phyloP scores from a whole-genome alignment of 2,113 vertebrate species.

The Dryoscopus gambensis region DNA sequence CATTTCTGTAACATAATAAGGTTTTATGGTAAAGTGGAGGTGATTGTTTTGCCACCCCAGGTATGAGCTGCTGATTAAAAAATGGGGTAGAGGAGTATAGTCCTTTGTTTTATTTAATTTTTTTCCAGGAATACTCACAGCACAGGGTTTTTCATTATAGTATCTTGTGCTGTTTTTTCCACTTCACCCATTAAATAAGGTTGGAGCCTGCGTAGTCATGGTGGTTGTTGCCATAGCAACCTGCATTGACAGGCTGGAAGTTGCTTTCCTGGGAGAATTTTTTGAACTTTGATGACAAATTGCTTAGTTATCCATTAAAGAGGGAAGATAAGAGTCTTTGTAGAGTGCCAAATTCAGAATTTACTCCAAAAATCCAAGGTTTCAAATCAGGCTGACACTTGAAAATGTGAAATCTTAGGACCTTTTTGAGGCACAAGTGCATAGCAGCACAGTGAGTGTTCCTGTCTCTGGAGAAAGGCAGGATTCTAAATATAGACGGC shows the following conservation, averaged over 20 bases:
- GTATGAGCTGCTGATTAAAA: background rate
- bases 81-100: background rate
- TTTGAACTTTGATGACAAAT: background rate
- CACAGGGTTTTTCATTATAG: background rate
- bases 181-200: background rate
- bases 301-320: background rate
- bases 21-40: background rate
- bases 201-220: background rate
- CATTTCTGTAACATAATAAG: background rate
- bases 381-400: background rate
- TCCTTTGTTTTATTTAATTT: background rate
- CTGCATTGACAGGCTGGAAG: background rate
- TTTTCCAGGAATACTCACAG: background rate
- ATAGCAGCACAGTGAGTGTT: background rate
- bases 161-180: background rate
- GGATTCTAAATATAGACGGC: background rate
- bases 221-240: conserved; percentile 53
- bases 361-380: background rate
- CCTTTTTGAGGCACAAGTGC: background rate
- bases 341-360: background rate
- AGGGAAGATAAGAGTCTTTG: background rate
- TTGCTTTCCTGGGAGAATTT: background rate
- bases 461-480: background rate
- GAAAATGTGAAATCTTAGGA: background rate
- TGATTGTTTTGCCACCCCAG: background rate